Conservation (phyloP, 2,113 vertebrate species). For the Cyprinodon tularosa region DNA sequence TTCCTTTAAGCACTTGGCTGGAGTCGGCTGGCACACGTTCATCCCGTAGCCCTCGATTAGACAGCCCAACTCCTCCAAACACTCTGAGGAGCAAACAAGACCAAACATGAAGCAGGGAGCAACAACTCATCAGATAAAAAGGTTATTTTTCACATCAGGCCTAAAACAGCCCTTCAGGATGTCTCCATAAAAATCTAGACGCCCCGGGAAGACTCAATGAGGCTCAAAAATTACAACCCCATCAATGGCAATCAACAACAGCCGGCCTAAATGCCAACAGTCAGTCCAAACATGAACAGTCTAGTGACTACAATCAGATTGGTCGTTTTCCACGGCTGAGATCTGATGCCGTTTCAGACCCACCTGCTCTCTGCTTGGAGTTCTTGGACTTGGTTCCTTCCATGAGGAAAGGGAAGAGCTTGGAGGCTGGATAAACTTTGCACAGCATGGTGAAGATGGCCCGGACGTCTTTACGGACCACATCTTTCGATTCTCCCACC, state of each 20-base stretch:
- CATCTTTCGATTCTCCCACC: slow-evolving; percentile 97
- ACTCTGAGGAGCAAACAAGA: slow-evolving; percentile 79
- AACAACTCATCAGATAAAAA: neutral
- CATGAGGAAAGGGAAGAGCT: slow-evolving; percentile 97
- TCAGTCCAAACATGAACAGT: neutral
- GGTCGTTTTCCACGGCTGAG: too few species aligned
- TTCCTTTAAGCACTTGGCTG: slow-evolving; percentile 95
- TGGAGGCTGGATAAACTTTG: slow-evolving; percentile 95
- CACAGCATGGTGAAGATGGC: slow-evolving; percentile 92
- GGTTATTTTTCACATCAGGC: too few species aligned
- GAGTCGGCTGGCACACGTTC: slow-evolving; percentile 96
- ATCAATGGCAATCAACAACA: too few species aligned
- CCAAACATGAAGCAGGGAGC: neutral
- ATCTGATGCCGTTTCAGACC: neutral
- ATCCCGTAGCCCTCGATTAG: slow-evolving; percentile 94
- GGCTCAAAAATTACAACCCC: too few species aligned
- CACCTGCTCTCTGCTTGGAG: slow-evolving; percentile 96
- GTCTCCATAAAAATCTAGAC: too few species aligned
- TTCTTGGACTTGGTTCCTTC: slow-evolving; percentile 98
- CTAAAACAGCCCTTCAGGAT: too few species aligned
- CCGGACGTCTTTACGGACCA: slow-evolving; percentile 94
- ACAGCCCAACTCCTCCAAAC: slow-evolving; percentile 95
- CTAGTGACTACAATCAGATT: too few species aligned
- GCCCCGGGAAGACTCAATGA: too few species aligned
- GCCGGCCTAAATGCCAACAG: too few species aligned